phyloP scores from a whole-genome alignment of 2,113 vertebrate genomes.

The Sitta europaea region DNA sequence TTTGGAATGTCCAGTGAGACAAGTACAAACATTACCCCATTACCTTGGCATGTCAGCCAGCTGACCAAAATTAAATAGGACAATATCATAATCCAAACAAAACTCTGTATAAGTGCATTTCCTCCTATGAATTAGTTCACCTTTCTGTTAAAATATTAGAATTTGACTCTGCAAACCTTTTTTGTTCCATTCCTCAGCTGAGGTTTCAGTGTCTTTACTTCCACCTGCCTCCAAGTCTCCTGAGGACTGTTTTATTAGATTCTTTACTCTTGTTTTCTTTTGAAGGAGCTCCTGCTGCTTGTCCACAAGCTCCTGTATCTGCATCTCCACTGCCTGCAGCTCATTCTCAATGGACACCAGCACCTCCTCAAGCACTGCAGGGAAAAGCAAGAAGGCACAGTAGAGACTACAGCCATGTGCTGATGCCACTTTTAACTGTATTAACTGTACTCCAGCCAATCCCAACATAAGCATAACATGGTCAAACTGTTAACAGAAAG shows the following conservation, averaged over 20 bases:
- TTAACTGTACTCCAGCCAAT: background rate
- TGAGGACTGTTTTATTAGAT: constrained; percentile 74
- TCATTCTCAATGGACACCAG: constrained; percentile 82
- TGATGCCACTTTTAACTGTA: background rate
- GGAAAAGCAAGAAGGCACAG: background rate
- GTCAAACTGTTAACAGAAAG: background rate
- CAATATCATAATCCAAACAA: background rate
- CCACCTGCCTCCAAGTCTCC: constrained; percentile 53
- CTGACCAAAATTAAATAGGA: background rate
- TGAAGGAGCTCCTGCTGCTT: constrained; percentile 81
- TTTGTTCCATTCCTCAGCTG: constrained; percentile 75
- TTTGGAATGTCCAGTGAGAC: background rate
- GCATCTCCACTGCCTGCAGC: constrained; percentile 83
- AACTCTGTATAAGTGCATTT: background rate
- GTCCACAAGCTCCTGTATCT: constrained; percentile 87
- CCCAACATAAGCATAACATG: background rate
- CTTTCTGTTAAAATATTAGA: background rate
- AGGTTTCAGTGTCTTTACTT: constrained; percentile 57
- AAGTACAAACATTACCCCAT: background rate
- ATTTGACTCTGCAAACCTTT: constrained; percentile 72
- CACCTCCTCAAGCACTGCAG: constrained; percentile 79
- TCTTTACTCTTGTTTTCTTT: constrained; percentile 76
- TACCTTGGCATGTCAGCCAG: background rate
- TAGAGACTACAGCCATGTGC: background rate
- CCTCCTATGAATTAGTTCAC: background rate